These are phyloP conservation scores for Sclerodermus sp. DNA, from an alignment of 2,888 invertebrate genomes.

Conservation along the genomic window DNA sequence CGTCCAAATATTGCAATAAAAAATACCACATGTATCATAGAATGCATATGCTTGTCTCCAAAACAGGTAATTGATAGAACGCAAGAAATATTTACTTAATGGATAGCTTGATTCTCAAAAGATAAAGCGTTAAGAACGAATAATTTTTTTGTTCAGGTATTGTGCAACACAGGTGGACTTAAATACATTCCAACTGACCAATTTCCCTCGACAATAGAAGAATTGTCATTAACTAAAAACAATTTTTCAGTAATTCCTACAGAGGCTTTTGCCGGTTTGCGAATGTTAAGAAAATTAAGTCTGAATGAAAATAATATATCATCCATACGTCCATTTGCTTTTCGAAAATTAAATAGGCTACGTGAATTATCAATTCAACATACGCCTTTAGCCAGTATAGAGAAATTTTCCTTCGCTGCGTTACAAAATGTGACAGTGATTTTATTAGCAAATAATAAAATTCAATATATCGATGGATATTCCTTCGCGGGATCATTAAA, in stretches of 20 bases:
- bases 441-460: constrained; percentile 71
- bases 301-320: constrained; percentile 87
- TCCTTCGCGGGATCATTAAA: constrained; percentile 87
- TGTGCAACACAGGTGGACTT: constrained; percentile 84
- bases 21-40: constrained; percentile 69
- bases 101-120: background rate
- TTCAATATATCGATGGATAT: constrained; percentile 71
- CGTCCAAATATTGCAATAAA: constrained; percentile 39
- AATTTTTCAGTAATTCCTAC: constrained; percentile 79
- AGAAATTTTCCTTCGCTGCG: constrained; percentile 82
- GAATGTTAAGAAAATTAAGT: constrained; percentile 78
- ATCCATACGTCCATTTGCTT: constrained; percentile 81
- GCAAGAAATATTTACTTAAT: background rate
- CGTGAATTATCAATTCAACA: constrained; percentile 82
- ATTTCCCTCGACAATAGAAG: constrained; percentile 78
- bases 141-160: constrained; percentile 64
- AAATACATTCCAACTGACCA: constrained; percentile 76
- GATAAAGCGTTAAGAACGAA: background rate
- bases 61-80: constrained; percentile 82
- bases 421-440: constrained; percentile 78
- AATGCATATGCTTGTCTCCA: constrained; percentile 84
- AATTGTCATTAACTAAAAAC: constrained; percentile 83
- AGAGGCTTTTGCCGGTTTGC: constrained; percentile 81
- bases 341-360: constrained; percentile 78
- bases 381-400: constrained; percentile 78